Percentiles rank a stretch among this genome's conserved stretches.
Conservation (phyloP, 1,140 invertebrate species). For the Drosophila kepulauana region DNA sequence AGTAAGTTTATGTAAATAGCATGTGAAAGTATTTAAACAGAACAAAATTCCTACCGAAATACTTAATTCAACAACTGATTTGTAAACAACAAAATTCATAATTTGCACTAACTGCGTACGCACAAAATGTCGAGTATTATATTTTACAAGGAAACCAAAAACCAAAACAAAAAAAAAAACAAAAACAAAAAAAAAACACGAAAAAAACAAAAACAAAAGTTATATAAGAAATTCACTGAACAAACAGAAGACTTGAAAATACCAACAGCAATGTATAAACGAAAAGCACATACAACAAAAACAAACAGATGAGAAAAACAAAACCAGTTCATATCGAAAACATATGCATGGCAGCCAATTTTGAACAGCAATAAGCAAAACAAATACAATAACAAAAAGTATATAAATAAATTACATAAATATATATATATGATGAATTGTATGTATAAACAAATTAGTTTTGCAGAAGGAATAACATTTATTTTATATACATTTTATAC, state of each 20-base stretch:
- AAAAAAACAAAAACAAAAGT: slow-evolving; percentile 9
- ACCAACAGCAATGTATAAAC: slow-evolving; percentile 67
- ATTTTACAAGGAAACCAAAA: slow-evolving; percentile 55
- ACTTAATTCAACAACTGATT: slow-evolving; percentile 57
- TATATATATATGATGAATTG: slow-evolving; percentile 26
- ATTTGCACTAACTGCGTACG: slow-evolving; percentile 51
- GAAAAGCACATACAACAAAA: slow-evolving; percentile 40
- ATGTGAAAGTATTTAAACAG: slow-evolving; percentile 65
- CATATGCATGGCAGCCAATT: slow-evolving; percentile 54
- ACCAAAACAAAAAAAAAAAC: slow-evolving; percentile 45
- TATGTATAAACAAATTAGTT: slow-evolving; percentile 50
- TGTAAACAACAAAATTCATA: slow-evolving; percentile 1
- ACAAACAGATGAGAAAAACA: slow-evolving; percentile 26
- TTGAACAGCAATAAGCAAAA: slow-evolving; percentile 56
- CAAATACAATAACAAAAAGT: slow-evolving; percentile 19
- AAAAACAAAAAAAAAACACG: slow-evolving; percentile 11
- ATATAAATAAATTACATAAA: slow-evolving; percentile 16
- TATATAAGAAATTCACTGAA: slow-evolving; percentile 53
- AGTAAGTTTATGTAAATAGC: slow-evolving; percentile 70
- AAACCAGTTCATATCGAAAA: slow-evolving; percentile 61
- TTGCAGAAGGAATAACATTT: slow-evolving; percentile 61
- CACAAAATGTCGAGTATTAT: slow-evolving; percentile 76
- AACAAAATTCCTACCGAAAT: slow-evolving; percentile 80
- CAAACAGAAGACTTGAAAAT: slow-evolving; percentile 75
- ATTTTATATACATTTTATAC: slow-evolving; percentile 80